These are phyloP conservation scores for Rosalia funebris DNA, from an alignment of 2,888 invertebrate species.

Conservation along the genomic window DNA sequence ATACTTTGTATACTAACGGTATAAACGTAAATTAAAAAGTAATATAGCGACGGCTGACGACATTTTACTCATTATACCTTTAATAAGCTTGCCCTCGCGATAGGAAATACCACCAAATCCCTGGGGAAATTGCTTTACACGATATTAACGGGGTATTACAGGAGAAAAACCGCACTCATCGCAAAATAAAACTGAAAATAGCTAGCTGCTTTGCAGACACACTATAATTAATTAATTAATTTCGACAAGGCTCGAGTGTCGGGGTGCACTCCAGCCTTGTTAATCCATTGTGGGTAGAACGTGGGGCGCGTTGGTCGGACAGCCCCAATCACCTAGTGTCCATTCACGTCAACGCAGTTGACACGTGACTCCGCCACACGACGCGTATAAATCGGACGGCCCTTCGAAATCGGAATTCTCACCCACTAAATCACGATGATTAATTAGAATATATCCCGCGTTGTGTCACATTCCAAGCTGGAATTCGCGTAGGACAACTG, in stretches of 20 bases:
- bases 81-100: not conserved
- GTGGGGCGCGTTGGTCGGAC: not conserved
- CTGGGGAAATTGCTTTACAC: not conserved
- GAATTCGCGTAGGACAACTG: no score
- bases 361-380: slow-evolving; percentile 20
- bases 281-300: not conserved
- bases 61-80: not conserved
- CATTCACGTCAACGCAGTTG: slow-evolving; percentile 20
- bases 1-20: no score
- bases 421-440: no score
- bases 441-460: no score
- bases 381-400: slow-evolving; percentile 22
- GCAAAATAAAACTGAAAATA: slow-evolving; percentile 10
- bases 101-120: not conserved
- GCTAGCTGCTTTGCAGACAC: slow-evolving; percentile 1
- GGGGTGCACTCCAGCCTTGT: slow-evolving; percentile 6
- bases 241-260: not conserved
- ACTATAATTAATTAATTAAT: slow-evolving; percentile 15
- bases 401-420: slow-evolving; percentile 1
- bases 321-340: slow-evolving; percentile 18
- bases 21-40: no score
- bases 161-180: not conserved
- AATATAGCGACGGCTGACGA: no score
- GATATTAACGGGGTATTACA: slow-evolving; percentile 1
- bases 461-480: no score